Conservation (phyloP, 2,888 invertebrate species). For the Panopea generosa region DNA sequence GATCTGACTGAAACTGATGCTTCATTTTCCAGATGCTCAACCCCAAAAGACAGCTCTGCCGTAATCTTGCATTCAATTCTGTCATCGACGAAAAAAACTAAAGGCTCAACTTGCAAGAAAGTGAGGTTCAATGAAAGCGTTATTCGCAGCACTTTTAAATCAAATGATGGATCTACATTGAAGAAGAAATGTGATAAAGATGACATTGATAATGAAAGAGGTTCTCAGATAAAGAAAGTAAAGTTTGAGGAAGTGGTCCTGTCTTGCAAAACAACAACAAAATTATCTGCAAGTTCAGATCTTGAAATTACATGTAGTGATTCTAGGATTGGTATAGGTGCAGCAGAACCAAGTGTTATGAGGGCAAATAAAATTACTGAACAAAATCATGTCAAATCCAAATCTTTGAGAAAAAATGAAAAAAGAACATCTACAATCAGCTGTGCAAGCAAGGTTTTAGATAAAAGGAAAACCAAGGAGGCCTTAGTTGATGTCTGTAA, state of each 20-base stretch:
- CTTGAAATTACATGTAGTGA: not conserved
- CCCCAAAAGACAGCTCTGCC: slow-evolving; percentile 31
- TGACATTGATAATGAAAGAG: not conserved
- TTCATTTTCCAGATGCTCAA: slow-evolving; percentile 16
- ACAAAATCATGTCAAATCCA: too few relatives aligned
- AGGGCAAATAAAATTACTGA: too few relatives aligned
- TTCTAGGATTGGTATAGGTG: too few relatives aligned
- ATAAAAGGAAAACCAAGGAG: too few relatives aligned
- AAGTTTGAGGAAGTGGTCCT: slow-evolving; percentile 13
- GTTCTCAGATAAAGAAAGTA: not conserved
- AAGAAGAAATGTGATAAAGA: slow-evolving; percentile 12
- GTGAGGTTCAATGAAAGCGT: slow-evolving; percentile 57
- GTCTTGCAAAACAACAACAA: not conserved
- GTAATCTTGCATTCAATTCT: slow-evolving; percentile 59
- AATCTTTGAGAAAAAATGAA: too few relatives aligned
- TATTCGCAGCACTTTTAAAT: not conserved
- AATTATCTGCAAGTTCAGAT: not conserved
- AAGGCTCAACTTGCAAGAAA: slow-evolving; percentile 44
- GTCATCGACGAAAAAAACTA: slow-evolving; percentile 52
- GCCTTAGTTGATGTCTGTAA: too few relatives aligned
- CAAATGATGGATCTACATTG: not conserved
- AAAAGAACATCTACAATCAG: too few relatives aligned
- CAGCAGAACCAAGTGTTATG: too few relatives aligned
- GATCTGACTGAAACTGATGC: not conserved
- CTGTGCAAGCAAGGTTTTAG: too few relatives aligned